Evolutionary conservation across 2,888 invertebrate species (phyloP), one percentile per base, ranked within the genome.

Genomic region (Aleiodes leptofemur): DNA sequence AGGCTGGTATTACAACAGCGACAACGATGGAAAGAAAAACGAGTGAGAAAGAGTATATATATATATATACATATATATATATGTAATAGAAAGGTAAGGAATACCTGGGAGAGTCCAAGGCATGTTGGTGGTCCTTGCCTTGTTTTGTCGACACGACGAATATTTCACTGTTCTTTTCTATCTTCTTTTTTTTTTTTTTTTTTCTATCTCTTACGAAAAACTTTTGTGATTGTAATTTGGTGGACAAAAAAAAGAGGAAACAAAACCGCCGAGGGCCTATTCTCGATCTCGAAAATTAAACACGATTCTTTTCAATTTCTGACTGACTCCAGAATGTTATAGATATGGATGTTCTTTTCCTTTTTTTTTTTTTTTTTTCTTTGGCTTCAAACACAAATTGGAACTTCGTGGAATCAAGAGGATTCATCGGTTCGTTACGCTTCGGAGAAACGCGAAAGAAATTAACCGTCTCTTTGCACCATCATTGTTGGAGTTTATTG

Each of bases 61-160:
- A 23, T 23, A 2, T 23, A 23, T 23, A 23, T 23, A 23, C 2
- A 23, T 23, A 2, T 23, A 23, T 23, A 23, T 23, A 23, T 61
- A n/a, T 53, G 51, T 50, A 51, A 68, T 68, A 53, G 70, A 56
- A 56, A 73, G 59, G 50, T 70, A 68, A 23, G 57, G 48, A 66
- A 50, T 73, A 61, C 61, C 64, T 70, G 70, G 53, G 56, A 51
- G 57, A 55, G 57, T 64, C 59, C 59, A 48, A 34, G 55, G 51
- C 23, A 61, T 72, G 76, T 76, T 76, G 75, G 75, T 76, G 72
- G 72, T 76, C 76, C 69, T 61, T 34, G 23, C 29, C 68, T 48
- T 68, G 57, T 72, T 75, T 57, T 34, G 71, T 75, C 66, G 70
- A 57, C 70, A 64, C 66, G 66, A 56, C 57, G 68, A 64, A 69